A percentile compares a stretch with the other conserved stretches of the same genome.
Evolutionary conservation across 2,113 vertebrate genomes (phyloP).

Genomic region (Onychostruthus taczanowskii): DNA sequence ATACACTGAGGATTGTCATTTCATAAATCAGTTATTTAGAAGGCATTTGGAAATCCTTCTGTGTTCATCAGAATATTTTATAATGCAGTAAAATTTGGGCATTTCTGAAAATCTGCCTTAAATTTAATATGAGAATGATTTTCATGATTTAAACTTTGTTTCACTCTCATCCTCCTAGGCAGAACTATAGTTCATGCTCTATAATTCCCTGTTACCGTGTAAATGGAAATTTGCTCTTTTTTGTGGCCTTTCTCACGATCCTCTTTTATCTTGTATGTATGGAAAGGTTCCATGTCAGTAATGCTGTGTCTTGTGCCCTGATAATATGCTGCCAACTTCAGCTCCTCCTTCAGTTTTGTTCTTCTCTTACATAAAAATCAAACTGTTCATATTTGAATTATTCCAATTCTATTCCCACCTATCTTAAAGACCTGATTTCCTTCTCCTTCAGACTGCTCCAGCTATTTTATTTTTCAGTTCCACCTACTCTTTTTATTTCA

Average conservation of each 20-base stretch:
- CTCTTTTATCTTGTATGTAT: not conserved
- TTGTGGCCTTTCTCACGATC: not conserved
- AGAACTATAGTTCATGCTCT: not conserved
- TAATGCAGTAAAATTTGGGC: not conserved
- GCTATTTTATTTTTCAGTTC: not conserved
- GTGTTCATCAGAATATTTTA: not conserved
- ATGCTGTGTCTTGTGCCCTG: not conserved
- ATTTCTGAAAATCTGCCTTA: not conserved
- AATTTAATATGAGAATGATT: not conserved
- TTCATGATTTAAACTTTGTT: not conserved
- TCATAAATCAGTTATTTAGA: not conserved
- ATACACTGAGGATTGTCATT: not conserved
- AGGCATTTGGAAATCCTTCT: not conserved
- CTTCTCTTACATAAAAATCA: slow-evolving; percentile 26
- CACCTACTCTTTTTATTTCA: slow-evolving; percentile 37
- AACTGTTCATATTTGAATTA: not conserved
- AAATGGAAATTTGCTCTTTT: not conserved
- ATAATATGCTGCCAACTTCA: slow-evolving; percentile 11
- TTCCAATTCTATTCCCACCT: not conserved
- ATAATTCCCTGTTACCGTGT: not conserved
- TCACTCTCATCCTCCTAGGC: not conserved
- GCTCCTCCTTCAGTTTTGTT: slow-evolving; percentile 34
- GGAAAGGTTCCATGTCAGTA: not conserved
- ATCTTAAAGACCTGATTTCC: not conserved
- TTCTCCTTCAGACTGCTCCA: slow-evolving; percentile 12